Conservation (phyloP, 2,113 vertebrate genomes). For the Ctenomys sociabilis region DNA sequence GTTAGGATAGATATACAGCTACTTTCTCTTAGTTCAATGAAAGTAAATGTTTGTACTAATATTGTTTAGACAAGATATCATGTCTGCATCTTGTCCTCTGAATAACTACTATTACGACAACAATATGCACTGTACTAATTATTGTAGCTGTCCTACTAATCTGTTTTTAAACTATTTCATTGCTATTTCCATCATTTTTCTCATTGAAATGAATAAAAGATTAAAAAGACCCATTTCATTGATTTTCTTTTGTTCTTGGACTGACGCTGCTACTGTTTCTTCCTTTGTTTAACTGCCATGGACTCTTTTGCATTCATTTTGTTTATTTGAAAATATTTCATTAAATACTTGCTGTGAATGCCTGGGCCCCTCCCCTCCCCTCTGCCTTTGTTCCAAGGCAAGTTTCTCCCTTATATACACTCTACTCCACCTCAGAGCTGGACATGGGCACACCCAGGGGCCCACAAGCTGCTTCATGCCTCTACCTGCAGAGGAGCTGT, state of each 20-base stretch:
- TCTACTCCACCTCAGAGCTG: neutral
- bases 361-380: neutral
- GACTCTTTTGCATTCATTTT: neutral
- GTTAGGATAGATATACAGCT: no score
- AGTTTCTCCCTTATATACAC: neutral
- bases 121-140: no score
- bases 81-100: no score
- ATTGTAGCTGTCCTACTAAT: no score
- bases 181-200: no score
- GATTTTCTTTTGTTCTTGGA: neutral
- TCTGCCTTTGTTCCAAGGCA: neutral
- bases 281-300: neutral
- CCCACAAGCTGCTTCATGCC: neutral
- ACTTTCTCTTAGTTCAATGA: no score
- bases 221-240: no score
- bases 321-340: neutral
- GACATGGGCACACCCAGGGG: accelerated
- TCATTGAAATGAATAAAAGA: no score
- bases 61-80: no score
- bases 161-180: no score
- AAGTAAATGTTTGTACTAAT: no score
- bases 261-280: neutral
- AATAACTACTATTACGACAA: no score
- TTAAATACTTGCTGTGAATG: neutral
- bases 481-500: neutral